Evolutionary conservation across 1,140 invertebrate genomes (phyloP), one percentile per base, ranked within the genome.

Genomic region (Drosophila santomea): DNA sequence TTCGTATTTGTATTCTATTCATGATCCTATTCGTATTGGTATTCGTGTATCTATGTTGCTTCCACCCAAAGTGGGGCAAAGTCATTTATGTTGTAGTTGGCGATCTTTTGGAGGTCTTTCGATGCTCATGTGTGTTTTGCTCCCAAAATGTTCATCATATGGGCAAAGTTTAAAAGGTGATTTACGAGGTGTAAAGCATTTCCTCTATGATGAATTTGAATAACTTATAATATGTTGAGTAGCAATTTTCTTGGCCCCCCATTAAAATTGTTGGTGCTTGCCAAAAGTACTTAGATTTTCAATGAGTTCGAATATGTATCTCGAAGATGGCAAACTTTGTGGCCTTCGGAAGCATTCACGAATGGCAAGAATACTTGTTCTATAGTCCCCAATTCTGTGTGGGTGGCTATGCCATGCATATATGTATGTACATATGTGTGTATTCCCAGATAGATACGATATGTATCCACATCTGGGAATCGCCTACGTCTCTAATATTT

Each of bases 21-120:
- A 17, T 17, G 17, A n/a, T n/a, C n/a, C n/a, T 44, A 35, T 73
- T 4, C 36, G 35, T 8, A 32, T 38, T 38, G 1, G 45, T 47
- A 20, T 39, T 17, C 11, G 7, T 59, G 43, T 71, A 62, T 73
- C 17, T 39, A 15, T 69, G 41, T 17, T 20, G 38, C 28, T 55
- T 47, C 52, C 52, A 50, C 68, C 38, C 41, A 48, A 83, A 80
- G 68, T 84, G 45, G 81, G 77, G 54, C 81, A 84, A 84, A 84
- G 81, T 80, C 81, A 84, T 85, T 84, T 63, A 62, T 68, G 72
- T 78, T 84, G 75, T 88, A 68, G 67, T 71, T 41, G 51, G 36
- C 48, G 64, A 45, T 71, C 36, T 69, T 50, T 71, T 71, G 67
- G 67, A 71, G 64, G 67, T 71, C 67, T 71, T 58, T 48, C n/a